Percentiles rank a stretch among this genome's conserved stretches.
phyloP scores from a whole-genome alignment of 2,888 invertebrate species.

The Onthophagus sagittarius region DNA sequence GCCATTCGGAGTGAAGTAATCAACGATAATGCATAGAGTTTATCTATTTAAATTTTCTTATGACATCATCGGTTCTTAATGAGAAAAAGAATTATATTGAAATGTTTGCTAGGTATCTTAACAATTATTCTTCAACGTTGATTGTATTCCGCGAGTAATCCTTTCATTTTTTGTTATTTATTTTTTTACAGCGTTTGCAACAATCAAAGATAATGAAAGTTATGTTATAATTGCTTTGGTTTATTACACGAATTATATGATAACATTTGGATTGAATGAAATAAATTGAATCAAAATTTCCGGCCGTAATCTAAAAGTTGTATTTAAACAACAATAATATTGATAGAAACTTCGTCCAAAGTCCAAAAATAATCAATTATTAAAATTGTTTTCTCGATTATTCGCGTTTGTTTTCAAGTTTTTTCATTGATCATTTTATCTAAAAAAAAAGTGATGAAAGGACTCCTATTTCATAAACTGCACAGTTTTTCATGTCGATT shows the following conservation, averaged over 20 bases:
- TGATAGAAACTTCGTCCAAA: neutral
- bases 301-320: neutral
- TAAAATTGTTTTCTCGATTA: neutral
- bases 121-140: too few species aligned
- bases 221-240: too few species aligned
- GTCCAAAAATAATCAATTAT: neutral
- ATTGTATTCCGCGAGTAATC: too few species aligned
- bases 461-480: neutral
- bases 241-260: too few species aligned
- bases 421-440: neutral
- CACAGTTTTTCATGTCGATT: neutral
- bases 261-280: neutral
- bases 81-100: neutral
- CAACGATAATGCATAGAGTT: neutral
- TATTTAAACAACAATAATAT: neutral
- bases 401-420: neutral
- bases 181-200: too few species aligned
- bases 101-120: too few species aligned
- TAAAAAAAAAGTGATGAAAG: neutral
- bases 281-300: neutral
- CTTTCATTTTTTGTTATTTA: too few species aligned
- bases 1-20: neutral
- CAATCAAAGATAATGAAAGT: too few species aligned
- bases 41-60: neutral
- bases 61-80: neutral